Evolutionary conservation across 2,113 vertebrate species (phyloP).

Genomic region (Rhabdomys dilectus): DNA sequence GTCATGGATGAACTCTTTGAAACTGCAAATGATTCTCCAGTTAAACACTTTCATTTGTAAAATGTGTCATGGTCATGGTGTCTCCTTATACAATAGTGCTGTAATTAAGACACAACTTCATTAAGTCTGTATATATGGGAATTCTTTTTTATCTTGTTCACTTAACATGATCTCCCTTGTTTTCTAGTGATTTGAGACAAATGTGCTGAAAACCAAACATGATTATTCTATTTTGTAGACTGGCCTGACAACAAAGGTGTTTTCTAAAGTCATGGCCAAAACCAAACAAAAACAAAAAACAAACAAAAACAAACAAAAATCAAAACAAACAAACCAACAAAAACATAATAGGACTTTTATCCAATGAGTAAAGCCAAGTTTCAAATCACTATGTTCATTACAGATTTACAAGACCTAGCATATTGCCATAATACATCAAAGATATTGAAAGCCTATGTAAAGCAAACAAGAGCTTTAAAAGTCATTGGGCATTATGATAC

Average conservation of each 20-base stretch:
- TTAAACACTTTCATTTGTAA: not conserved
- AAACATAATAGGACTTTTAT: not conserved
- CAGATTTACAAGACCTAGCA: not conserved
- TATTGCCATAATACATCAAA: not conserved
- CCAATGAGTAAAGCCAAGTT: not conserved
- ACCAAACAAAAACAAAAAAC: too few relatives aligned
- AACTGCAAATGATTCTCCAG: not conserved
- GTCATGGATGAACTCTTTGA: not conserved
- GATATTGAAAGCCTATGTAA: not conserved
- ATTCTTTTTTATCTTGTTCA: not conserved
- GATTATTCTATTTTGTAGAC: too few relatives aligned
- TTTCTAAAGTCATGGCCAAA: not conserved
- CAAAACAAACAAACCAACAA: too few relatives aligned
- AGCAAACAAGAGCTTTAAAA: not conserved
- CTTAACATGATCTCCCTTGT: not conserved
- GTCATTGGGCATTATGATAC: too few relatives aligned
- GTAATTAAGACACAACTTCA: not conserved
- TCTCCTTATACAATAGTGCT: not conserved
- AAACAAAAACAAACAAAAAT: too few relatives aligned
- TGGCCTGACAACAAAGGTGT: not conserved
- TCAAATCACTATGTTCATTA: not conserved
- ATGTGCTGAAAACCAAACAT: not conserved
- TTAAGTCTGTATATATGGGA: not conserved
- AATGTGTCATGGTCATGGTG: not conserved
- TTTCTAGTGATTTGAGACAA: not conserved